Percentiles rank a stretch among this genome's conserved stretches.
Conservation (phyloP, 2,888 invertebrate species). For the Elysia crispata region DNA sequence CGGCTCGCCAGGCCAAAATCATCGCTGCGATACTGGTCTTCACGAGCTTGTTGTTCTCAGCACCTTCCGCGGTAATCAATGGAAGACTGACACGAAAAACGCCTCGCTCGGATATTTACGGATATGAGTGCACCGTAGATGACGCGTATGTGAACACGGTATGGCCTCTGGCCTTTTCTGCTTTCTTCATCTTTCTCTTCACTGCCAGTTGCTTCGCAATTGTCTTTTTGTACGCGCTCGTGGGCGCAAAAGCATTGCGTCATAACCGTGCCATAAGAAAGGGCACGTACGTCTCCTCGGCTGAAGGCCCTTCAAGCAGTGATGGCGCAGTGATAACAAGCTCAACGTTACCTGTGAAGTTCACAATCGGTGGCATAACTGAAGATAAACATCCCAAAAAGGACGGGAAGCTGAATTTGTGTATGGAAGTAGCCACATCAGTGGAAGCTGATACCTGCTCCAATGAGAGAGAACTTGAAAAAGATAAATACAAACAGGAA, state of each 20-base stretch:
- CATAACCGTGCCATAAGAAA: constrained; percentile 19
- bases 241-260: constrained; percentile 37
- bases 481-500: too few relatives aligned
- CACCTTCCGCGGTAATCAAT: constrained; percentile 42
- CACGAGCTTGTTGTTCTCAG: neutral
- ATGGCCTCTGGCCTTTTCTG: constrained; percentile 29
- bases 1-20: constrained; percentile 1
- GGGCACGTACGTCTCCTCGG: too few relatives aligned
- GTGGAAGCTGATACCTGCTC: too few relatives aligned
- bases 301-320: too few relatives aligned
- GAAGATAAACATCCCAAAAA: too few relatives aligned
- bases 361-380: too few relatives aligned
- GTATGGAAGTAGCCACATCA: too few relatives aligned
- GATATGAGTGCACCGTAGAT: constrained; percentile 40
- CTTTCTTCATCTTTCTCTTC: constrained; percentile 38
- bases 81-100: constrained; percentile 27
- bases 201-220: constrained; percentile 15
- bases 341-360: too few relatives aligned
- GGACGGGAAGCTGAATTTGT: too few relatives aligned
- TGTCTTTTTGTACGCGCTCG: constrained; percentile 34
- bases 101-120: constrained; percentile 3
- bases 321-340: too few relatives aligned
- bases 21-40: neutral
- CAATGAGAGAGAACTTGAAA: too few relatives aligned
- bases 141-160: constrained; percentile 32